Base-by-base conservation (phyloP, 2,888 invertebrate species). In the Harpalus rufipes region DNA sequence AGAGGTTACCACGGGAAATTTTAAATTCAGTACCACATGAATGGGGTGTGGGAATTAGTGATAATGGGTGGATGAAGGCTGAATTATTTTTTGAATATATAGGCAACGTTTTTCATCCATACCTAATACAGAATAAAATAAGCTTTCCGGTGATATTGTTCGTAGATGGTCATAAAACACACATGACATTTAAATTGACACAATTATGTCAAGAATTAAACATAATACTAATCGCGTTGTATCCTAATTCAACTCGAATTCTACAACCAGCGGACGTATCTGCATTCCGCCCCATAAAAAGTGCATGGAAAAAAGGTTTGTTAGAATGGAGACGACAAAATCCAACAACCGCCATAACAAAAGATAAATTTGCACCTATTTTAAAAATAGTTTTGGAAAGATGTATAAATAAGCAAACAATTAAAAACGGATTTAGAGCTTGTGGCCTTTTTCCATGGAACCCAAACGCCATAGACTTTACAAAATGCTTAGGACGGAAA, bases 1-100 rank as follows among this genome's bases (percentile, higher is more conserved):
- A n/a, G n/a, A n/a, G n/a, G n/a, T n/a, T n/a, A n/a, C n/a, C 89
- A 10, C 51, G 56, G 12, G 88, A 89, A n/a, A 89, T 90, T 85
- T 87, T 87, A 0, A 86, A 87, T 39, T 87, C 87, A 25, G 87
- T 90, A 82, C 90, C 90, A n/a, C 85, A 87, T 84, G 87, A 88
- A 39, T 91, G 90, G 90, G 89, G 90, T 1, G 87, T 90, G 14
- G 90, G 90, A 0, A 83, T 87, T 7, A 89, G 89, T 44, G 90
- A 90, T 8, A 89, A 87, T 81, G 91, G 91, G 3, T 91, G 90
- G 90, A 91, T 91, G 91, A 90, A 89, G 25, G 76, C 88, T 0
- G 90, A 90, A 59, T 39, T 90, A 8, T 91, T 91, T 86, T 88
- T 88, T 85, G 89, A 90, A 79, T 91, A 90, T 83, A 89, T 90